Percentiles rank a stretch among this genome's conserved stretches.
Conservation (phyloP, 2,888 invertebrate genomes). For the Piscicola geometra region DNA sequence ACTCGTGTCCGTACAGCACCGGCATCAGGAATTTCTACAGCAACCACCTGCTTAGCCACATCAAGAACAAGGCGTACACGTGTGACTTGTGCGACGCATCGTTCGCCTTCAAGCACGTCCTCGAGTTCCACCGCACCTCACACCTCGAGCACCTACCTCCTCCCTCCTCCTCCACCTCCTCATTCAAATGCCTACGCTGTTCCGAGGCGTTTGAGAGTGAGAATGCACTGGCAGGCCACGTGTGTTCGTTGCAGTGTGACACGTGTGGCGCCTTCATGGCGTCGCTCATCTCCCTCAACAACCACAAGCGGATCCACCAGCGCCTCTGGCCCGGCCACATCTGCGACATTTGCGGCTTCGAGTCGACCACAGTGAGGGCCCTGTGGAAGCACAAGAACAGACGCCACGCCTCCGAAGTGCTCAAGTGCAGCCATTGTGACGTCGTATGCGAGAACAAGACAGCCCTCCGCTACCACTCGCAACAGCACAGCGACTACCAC, state of each 20-base stretch:
- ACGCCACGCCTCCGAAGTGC: background rate
- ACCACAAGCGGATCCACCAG: background rate
- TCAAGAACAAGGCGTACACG: background rate
- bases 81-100: background rate
- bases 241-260: background rate
- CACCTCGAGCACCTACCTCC: background rate
- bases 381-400: background rate
- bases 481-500: background rate
- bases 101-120: background rate
- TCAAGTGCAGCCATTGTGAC: background rate
- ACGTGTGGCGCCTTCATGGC: background rate
- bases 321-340: background rate
- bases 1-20: background rate
- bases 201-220: background rate
- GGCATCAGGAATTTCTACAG: background rate
- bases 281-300: background rate
- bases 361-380: background rate
- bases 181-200: background rate
- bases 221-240: background rate
- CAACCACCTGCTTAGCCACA: background rate
- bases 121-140: background rate
- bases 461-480: background rate
- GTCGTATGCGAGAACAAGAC: background rate
- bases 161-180: background rate
- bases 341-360: background rate